Evolutionary conservation across 2,888 invertebrate species (phyloP), one percentile per base, ranked within the genome.

Genomic region (Rhaphigaster nebulosa): DNA sequence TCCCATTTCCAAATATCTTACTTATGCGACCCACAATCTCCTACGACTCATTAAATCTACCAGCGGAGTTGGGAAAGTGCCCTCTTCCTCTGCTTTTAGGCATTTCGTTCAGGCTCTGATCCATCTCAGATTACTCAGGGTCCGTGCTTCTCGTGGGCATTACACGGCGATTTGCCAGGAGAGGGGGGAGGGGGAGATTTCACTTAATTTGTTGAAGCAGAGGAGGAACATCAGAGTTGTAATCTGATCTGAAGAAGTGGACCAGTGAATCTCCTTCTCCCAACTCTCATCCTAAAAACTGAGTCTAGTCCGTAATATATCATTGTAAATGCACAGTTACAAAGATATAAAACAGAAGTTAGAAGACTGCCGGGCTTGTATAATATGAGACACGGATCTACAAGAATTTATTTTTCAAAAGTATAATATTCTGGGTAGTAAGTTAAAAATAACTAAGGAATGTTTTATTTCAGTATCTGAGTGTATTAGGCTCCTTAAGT

Each of bases 1-100:
- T 18, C 65, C 65, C 65, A 65, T 65, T 65, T 65, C 65, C 65
- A 65, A 65, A 65, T 65, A 65, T 65, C 65, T 65, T 65, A 65
- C 65, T 65, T 65, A 65, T 65, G 65, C 65, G 65, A 65, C 65
- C 65, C 65, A 65, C 65, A 65, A 65, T 65, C 65, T 34, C 65
- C 65, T 65, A 5, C 29, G 65, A 65, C 65, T 65, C 65, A 65
- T 65, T 65, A 65, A 65, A 65, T 65, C 65, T 65, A 34, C 60
- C 12, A 0, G 29, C 0, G 18, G 65, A 29, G 65, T 65, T 65
- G 65, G 29, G 65, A 65, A 65, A 65, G 65, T 65, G 65, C 1
- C 12, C 65, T 29, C 65, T 29, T 65, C 65, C 65, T 65, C 65
- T 29, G n/a, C 23, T 65, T 65, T 65, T 65, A 65, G 65, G 65